These are phyloP conservation scores for Electrona antarctica DNA, from an alignment of 2,113 vertebrate species.

Conservation along the genomic window DNA sequence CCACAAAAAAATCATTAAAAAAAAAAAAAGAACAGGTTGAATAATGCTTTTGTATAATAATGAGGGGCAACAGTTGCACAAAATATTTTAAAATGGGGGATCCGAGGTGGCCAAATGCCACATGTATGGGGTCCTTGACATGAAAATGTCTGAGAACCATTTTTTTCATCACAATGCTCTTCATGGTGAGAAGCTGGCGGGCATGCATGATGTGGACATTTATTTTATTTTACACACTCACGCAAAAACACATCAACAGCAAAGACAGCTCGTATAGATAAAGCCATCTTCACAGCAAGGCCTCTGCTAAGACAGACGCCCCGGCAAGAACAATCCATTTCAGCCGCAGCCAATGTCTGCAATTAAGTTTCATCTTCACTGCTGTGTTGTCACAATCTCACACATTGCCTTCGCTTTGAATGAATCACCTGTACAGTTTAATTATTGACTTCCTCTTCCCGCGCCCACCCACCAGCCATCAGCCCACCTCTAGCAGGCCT, in stretches of 20 bases:
- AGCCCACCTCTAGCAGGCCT: conserved; percentile 65
- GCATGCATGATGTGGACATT: conserved; percentile 72
- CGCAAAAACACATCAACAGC: conserved; percentile 23
- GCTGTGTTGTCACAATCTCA: conserved; percentile 60
- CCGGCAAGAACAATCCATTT: conserved; percentile 68
- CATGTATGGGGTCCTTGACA: too few relatives aligned
- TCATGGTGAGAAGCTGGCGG: conserved; percentile 43
- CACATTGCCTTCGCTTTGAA: conserved; percentile 70
- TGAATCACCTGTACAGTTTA: conserved; percentile 79
- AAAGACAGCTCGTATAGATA: conserved; percentile 41
- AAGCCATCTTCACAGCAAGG: conserved; percentile 57
- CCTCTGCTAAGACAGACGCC: conserved; percentile 54
- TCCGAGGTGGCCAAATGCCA: too few relatives aligned
- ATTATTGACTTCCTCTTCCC: conserved; percentile 72
- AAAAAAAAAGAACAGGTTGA: too few relatives aligned
- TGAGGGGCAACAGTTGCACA: too few relatives aligned
- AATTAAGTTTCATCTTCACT: conserved; percentile 69
- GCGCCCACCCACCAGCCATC: conserved; percentile 55
- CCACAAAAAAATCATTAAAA: too few relatives aligned
- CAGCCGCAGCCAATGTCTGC: conserved; percentile 53
- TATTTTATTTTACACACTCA: conserved; percentile 55
- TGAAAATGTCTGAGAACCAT: too few relatives aligned
- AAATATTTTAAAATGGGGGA: too few relatives aligned
- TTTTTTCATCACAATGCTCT: too few relatives aligned
- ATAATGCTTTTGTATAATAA: too few relatives aligned